A percentile compares a stretch with the other conserved stretches of the same genome.
These are phyloP conservation scores for Smittia aterrima DNA, from an alignment of 2,888 invertebrate genomes.

Conservation along the genomic window DNA sequence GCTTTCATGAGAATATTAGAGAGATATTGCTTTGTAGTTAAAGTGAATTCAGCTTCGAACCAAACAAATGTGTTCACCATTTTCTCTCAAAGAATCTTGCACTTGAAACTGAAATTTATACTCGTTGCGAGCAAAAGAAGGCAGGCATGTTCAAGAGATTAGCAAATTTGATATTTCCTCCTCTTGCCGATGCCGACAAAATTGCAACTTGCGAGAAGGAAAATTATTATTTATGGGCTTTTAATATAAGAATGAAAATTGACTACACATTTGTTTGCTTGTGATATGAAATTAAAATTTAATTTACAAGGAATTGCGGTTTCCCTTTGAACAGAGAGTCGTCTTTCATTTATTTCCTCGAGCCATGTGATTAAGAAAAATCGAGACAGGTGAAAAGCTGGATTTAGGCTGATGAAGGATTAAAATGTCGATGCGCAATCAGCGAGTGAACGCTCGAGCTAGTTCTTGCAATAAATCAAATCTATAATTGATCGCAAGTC, in stretches of 20 bases:
- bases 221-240: constrained; percentile 40
- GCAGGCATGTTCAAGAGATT: constrained; percentile 23
- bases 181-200: not conserved
- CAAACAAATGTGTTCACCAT: no score
- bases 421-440: no score
- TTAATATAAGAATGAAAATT: constrained; percentile 37
- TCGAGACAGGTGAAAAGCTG: no score
- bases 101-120: not conserved
- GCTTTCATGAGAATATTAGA: no score
- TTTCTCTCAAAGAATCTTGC: no score
- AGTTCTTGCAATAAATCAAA: constrained; percentile 27
- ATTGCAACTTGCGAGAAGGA: not conserved
- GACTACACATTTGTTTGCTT: constrained; percentile 10
- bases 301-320: constrained; percentile 10
- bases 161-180: constrained; percentile 28
- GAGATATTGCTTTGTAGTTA: no score
- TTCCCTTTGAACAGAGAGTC: not conserved
- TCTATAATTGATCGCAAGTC: constrained; percentile 15
- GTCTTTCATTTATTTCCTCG: no score
- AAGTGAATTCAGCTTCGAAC: no score
- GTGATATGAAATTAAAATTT: constrained; percentile 23
- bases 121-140: not conserved
- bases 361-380: no score
- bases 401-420: no score
- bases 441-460: no score